Evolutionary conservation across 2,888 invertebrate genomes (phyloP), one percentile per base, ranked within the genome.

Genomic region (Tenodera sinensis): DNA sequence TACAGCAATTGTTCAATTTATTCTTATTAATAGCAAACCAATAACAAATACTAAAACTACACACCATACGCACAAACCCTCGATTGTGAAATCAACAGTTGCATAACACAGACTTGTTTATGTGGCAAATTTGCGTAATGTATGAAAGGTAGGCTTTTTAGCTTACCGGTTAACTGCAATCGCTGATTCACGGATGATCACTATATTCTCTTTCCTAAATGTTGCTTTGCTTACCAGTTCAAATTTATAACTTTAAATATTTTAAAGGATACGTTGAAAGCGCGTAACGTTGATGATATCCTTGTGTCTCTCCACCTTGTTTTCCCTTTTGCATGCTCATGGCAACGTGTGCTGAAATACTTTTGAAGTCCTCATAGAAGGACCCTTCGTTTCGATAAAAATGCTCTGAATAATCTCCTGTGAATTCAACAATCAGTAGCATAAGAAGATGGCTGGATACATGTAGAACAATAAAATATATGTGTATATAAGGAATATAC

Each of bases 351-450:
- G 90, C 90, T 90, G 90, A 89, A 90, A 89, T 91, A 90, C 89
- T 91, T 91, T 91, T 91, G 90, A 91, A 91, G 91, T 91, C 91
- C 91, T 91, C 91, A 91, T 91, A 91, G 91, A 91, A 91, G 91
- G 91, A 91, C 91, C 90, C 90, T 91, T 90, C 90, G 90, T 91
- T 91, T 90, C 90, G 89, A 82, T 89, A 87, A 88, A 86, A 87
- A 89, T 89, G 88, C 90, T 88, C 90, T 90, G 90, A 90, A 90
- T 89, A 89, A 91, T 90, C 89, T 89, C 91, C 91, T 91, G 90
- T 83, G 88, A 90, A 90, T 88, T 34, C 83, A 88, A 89, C 34
- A 89, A 90, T 71, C 89, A 90, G 85, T 88, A 85, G 54, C 82
- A 54, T 88, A 87, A 88, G 82, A 83, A 88, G 71, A 89, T 82